A percentile compares a stretch with the other conserved stretches of the same genome.
Conservation (phyloP, 2,797 vertebrate species). For the Epinephelus coioides region DNA sequence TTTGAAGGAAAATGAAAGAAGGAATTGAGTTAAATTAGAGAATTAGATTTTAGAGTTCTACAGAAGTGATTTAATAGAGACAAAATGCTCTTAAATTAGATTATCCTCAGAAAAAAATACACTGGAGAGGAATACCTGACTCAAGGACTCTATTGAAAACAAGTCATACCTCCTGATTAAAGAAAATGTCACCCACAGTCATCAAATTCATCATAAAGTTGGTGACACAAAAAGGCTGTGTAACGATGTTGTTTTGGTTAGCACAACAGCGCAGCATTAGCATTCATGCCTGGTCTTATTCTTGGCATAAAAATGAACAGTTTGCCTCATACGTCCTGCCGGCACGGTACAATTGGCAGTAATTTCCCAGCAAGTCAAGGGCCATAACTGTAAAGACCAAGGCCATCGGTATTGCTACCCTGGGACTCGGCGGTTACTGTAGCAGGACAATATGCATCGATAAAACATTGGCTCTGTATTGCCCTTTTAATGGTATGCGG, state of each 20-base stretch:
- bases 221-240: background rate
- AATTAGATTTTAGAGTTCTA: background rate
- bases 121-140: background rate
- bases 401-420: constrained; percentile 44
- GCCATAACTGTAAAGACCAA: constrained; percentile 65
- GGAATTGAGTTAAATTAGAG: background rate
- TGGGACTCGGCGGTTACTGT: constrained; percentile 57
- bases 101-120: background rate
- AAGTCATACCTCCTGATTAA: background rate
- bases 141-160: background rate
- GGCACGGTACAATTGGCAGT: constrained; percentile 25
- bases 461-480: constrained; percentile 71
- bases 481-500: constrained; percentile 69
- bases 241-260: constrained; percentile 18
- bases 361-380: constrained; percentile 49
- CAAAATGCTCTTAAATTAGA: constrained; percentile 1
- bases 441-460: constrained; percentile 70
- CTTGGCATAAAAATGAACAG: constrained; percentile 43
- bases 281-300: constrained; percentile 22
- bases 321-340: constrained; percentile 36
- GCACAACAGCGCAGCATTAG: constrained; percentile 5
- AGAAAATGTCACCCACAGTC: constrained; percentile 3
- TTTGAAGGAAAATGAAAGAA: background rate
- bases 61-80: background rate
- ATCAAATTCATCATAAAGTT: constrained; percentile 33